phyloP scores from a whole-genome alignment of 53 echinoderm and acorn worm genomes.

The Echinarachnius parma region DNA sequence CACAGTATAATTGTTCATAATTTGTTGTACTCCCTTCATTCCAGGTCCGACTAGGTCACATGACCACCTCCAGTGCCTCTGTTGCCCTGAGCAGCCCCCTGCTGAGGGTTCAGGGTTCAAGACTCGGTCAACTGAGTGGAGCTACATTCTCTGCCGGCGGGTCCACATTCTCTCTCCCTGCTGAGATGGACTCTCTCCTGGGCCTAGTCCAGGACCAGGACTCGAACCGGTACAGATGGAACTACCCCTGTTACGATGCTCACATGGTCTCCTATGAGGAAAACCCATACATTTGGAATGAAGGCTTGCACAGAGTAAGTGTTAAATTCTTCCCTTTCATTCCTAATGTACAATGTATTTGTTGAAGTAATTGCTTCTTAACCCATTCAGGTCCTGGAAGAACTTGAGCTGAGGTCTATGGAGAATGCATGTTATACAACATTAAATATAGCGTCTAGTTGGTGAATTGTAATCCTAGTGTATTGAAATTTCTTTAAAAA shows the following conservation, averaged over 20 bases:
- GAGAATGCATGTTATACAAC: too few species aligned
- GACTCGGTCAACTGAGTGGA: conserved; percentile 41
- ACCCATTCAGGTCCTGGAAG: too few species aligned
- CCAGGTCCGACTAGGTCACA: conserved; percentile 37
- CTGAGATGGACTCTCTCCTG: conserved; percentile 45
- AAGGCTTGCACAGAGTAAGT: conserved; percentile 61
- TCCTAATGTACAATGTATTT: too few species aligned
- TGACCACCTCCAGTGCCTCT: conserved; percentile 39
- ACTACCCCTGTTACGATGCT: conserved; percentile 63
- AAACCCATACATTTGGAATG: conserved; percentile 82
- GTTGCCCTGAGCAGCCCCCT: conserved; percentile 15
- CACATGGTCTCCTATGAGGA: conserved; percentile 61
- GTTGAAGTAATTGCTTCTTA: too few species aligned
- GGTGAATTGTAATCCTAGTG: too few species aligned
- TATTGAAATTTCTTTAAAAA: too few species aligned
- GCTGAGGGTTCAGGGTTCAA: conserved; percentile 55
- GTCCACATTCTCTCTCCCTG: conserved; percentile 53
- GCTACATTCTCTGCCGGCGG: conserved; percentile 40
- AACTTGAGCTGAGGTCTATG: too few species aligned
- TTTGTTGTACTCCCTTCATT: too few species aligned
- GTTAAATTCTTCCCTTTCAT: too few species aligned
- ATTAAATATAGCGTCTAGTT: too few species aligned
- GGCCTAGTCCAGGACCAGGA: neutral
- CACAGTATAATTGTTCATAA: neutral
- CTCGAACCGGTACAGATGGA: conserved; percentile 17